phyloP scores from a whole-genome alignment of 2,888 invertebrate species.

The Polyploca ridens region DNA sequence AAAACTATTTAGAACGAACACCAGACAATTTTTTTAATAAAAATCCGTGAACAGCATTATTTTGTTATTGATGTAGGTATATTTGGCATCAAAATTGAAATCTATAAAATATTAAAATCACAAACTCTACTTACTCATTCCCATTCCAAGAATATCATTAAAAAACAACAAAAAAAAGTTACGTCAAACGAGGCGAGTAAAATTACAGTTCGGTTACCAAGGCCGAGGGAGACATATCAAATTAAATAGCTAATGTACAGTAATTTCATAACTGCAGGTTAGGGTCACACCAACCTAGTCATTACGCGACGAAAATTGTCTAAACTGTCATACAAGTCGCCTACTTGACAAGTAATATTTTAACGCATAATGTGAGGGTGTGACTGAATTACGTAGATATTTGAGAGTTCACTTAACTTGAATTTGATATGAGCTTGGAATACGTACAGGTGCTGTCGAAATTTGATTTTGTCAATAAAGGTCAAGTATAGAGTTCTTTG shows the following conservation, averaged over 20 bases:
- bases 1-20: too few relatives aligned
- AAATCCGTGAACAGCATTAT: too few relatives aligned
- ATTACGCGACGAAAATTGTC: slow-evolving; percentile 57
- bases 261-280: slow-evolving; percentile 59
- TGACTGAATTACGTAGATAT: slow-evolving; percentile 12
- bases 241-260: slow-evolving; percentile 42
- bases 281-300: slow-evolving; percentile 58
- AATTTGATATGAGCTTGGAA: slow-evolving; percentile 23
- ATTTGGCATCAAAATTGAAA: too few relatives aligned
- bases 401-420: slow-evolving; percentile 38
- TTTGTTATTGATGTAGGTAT: too few relatives aligned
- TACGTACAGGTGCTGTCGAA: neutral
- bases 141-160: neutral
- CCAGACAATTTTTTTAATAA: too few relatives aligned
- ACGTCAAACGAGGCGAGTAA: slow-evolving; percentile 25
- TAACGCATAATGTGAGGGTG: slow-evolving; percentile 48
- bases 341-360: slow-evolving; percentile 50
- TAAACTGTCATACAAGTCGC: slow-evolving; percentile 9
- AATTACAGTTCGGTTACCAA: slow-evolving; percentile 26
- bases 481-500: too few relatives aligned
- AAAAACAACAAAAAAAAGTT: slow-evolving; percentile 16
- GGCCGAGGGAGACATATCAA: slow-evolving; percentile 22
- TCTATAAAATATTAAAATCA: slow-evolving; percentile 2
- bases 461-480: slow-evolving; percentile 10
- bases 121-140: neutral